phyloP scores from a whole-genome alignment of 2,888 invertebrate species.

The Sinopyrophorus schimmeli region DNA sequence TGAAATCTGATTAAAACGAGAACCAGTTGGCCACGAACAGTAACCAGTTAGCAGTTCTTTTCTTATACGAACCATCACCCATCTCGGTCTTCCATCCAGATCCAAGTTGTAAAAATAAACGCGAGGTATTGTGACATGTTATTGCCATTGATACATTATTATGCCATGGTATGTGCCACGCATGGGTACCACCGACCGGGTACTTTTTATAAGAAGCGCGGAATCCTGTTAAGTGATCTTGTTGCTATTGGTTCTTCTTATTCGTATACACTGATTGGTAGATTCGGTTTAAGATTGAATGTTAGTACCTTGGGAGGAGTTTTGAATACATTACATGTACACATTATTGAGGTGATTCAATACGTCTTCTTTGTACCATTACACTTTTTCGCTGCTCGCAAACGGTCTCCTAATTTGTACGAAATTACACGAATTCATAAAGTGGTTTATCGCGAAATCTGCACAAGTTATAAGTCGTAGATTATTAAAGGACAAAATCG shows the following conservation, averaged over 20 bases:
- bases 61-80: conserved; percentile 18
- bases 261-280: conserved; percentile 37
- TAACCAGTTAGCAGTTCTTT: conserved; percentile 22
- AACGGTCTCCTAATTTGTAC: no score
- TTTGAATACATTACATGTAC: conserved; percentile 18
- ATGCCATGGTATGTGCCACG: conserved; percentile 34
- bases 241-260: conserved; percentile 37
- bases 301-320: conserved; percentile 29
- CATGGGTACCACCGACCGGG: conserved; percentile 35
- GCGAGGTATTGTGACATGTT: conserved; percentile 24
- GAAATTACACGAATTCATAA: no score
- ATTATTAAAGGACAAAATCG: no score
- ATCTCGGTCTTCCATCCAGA: conserved; percentile 16
- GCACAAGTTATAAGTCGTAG: no score
- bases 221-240: conserved; percentile 37
- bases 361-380: conserved; percentile 3
- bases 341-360: conserved; percentile 20
- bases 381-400: no score
- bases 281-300: conserved; percentile 27
- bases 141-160: conserved; percentile 30
- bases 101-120: conserved; percentile 20
- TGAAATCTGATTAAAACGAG: conserved; percentile 46
- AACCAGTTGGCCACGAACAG: conserved; percentile 43
- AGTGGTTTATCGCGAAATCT: no score
- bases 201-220: conserved; percentile 29